phyloP scores from a whole-genome alignment of 1,140 invertebrate genomes.

The Pogonomyrmex californicus region DNA sequence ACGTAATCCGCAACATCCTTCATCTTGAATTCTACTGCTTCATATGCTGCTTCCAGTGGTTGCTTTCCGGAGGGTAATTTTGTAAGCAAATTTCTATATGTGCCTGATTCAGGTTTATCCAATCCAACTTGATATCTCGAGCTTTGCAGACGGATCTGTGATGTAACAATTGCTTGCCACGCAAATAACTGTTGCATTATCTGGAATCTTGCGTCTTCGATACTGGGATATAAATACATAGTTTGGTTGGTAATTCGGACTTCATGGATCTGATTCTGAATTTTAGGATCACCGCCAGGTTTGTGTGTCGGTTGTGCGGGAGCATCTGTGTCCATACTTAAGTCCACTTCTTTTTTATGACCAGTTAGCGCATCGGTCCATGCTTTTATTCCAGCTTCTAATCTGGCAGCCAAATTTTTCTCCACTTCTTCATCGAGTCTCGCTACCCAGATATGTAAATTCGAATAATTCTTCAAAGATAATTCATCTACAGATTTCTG shows the following conservation, averaged over 20 bases:
- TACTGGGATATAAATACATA: slow-evolving; percentile 98
- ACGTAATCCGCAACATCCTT: slow-evolving; percentile 97
- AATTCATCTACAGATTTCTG: slow-evolving; percentile 99
- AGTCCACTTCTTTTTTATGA: slow-evolving; percentile 94
- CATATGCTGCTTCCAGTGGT: slow-evolving; percentile 95
- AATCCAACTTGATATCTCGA: slow-evolving; percentile 95
- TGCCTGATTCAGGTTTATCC: slow-evolving; percentile 95
- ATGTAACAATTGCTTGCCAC: slow-evolving; percentile 98
- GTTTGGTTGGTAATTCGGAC: slow-evolving; percentile 99
- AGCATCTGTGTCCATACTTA: slow-evolving; percentile 98
- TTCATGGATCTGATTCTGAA: slow-evolving; percentile 95
- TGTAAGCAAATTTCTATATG: slow-evolving; percentile 96
- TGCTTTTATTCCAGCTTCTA: slow-evolving; percentile 97
- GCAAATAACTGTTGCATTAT: slow-evolving; percentile 98
- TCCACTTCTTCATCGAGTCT: slow-evolving; percentile 98
- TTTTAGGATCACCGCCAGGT: slow-evolving; percentile 96
- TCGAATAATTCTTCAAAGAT: slow-evolving; percentile 98
- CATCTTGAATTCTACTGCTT: slow-evolving; percentile 96
- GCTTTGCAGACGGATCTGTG: slow-evolving; percentile 96
- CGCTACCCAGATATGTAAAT: slow-evolving; percentile 98
- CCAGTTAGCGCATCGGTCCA: slow-evolving; percentile 97
- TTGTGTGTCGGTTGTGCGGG: slow-evolving; percentile 95
- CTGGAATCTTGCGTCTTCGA: slow-evolving; percentile 97
- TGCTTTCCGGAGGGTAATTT: slow-evolving; percentile 94
- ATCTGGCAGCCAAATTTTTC: slow-evolving; percentile 94